Conservation (phyloP, 2,888 invertebrate genomes). For the Spodoptera picta region DNA sequence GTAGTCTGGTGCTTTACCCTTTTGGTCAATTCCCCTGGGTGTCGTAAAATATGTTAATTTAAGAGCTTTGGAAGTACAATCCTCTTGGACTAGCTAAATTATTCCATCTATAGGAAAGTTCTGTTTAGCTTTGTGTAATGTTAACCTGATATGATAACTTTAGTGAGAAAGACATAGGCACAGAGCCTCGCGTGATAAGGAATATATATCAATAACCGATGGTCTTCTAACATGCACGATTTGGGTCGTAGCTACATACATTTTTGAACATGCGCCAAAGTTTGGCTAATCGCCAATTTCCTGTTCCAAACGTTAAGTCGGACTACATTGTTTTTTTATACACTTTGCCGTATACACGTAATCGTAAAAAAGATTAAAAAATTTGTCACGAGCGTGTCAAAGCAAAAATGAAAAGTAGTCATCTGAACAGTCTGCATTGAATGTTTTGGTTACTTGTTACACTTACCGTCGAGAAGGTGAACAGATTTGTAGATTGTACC, state of each 20-base stretch:
- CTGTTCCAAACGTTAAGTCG: conserved; percentile 38
- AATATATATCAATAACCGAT: conserved; percentile 11
- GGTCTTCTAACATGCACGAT: conserved; percentile 22
- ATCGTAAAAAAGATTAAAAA: no score
- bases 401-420: no score
- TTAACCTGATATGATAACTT: not conserved
- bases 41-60: no score
- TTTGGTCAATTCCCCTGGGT: no score
- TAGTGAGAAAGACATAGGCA: not conserved
- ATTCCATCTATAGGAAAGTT: not conserved
- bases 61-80: no score
- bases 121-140: not conserved
- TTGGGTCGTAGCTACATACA: conserved; percentile 26
- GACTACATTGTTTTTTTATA: conserved; percentile 32
- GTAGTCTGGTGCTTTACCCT: no score
- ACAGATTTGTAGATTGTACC: not conserved
- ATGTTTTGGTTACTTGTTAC: no score
- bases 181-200: not conserved
- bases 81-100: no score
- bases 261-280: conserved; percentile 46
- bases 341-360: not conserved
- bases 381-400: no score
- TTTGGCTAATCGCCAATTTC: conserved; percentile 52
- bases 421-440: no score
- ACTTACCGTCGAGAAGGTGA: not conserved